Conservation (phyloP, 2,797 vertebrate genomes). For the Glossophaga mutica region DNA sequence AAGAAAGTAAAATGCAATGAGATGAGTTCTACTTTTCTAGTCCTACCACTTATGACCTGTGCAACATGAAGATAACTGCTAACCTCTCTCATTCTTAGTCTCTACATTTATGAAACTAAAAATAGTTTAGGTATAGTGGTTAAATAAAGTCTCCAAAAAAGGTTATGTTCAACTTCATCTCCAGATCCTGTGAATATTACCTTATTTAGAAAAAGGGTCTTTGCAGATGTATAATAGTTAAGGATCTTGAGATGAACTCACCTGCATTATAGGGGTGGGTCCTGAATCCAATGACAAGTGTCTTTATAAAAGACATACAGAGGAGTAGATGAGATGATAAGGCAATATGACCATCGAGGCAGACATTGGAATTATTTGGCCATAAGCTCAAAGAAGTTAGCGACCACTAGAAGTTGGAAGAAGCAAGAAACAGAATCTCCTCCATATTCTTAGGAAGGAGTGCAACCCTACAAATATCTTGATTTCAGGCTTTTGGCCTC, state of each 20-base stretch:
- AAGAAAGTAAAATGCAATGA: not conserved
- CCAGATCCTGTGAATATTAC: not conserved
- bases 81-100: not conserved
- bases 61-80: not conserved
- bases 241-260: not conserved
- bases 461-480: not conserved
- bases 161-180: not conserved
- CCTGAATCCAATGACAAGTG: not conserved
- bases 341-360: not conserved
- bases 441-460: fast-evolving
- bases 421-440: not conserved
- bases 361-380: not conserved
- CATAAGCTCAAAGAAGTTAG: not conserved
- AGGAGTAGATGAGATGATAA: not conserved
- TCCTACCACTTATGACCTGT: not conserved
- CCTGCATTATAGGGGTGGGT: not conserved
- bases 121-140: not conserved
- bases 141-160: not conserved
- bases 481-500: not conserved
- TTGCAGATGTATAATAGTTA: not conserved
- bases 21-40: not conserved
- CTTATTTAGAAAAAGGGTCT: not conserved
- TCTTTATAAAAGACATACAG: not conserved
- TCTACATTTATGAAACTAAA: not conserved
- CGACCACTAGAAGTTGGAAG: not conserved